Evolutionary conservation across 2,797 vertebrate genomes (phyloP), one percentile per base, ranked within the genome.

Genomic region (Gallirallus australis): DNA sequence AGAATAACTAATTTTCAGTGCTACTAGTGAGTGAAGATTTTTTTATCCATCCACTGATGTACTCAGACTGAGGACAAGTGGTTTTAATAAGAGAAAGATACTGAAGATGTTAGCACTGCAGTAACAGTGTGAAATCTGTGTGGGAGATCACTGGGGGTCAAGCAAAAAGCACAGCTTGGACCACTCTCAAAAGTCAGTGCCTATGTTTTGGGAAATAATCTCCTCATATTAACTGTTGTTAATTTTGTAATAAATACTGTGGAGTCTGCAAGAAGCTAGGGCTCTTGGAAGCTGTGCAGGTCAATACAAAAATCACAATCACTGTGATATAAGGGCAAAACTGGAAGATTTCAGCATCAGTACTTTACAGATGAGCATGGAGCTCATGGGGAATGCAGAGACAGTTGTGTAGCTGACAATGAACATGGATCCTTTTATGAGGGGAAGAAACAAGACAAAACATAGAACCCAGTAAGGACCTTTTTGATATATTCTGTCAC

Each of bases 251-350:
- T 65, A 83, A 93, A 86, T 61, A 70, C 12, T 65, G 39, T 47
- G 40, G 33, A 81, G 35, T 52, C 21, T 79, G 35, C 19, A 90
- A 88, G 64, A 86, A 78, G 35, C 79, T 53, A 54, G 35, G 73
- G 15, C 27, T 86, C 54, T 77, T 79, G 35, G 39, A 84, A 86
- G 40, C 75, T 13, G 27, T 63, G 13, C 33, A 39, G 18, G 47
- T 78, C 76, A 84, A 28, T 31, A 57, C 20, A 50, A 64, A 88
- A 81, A 57, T 2, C 15, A 63, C 30, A 75, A 1, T 71, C 59
- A 61, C 15, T 59, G 21, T 42, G 65, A 52, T 56, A 15, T 15
- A 56, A 80, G 7, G 17, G 15, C 25, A 64, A 35, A 23, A 7
- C 3, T 0, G 0, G 56, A 42, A 82, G 40, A 83, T 59, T 94